Evolutionary conservation across 2,888 invertebrate genomes (phyloP), one percentile per base, ranked within the genome.

Genomic region (Pachymerium ferrugineum): DNA sequence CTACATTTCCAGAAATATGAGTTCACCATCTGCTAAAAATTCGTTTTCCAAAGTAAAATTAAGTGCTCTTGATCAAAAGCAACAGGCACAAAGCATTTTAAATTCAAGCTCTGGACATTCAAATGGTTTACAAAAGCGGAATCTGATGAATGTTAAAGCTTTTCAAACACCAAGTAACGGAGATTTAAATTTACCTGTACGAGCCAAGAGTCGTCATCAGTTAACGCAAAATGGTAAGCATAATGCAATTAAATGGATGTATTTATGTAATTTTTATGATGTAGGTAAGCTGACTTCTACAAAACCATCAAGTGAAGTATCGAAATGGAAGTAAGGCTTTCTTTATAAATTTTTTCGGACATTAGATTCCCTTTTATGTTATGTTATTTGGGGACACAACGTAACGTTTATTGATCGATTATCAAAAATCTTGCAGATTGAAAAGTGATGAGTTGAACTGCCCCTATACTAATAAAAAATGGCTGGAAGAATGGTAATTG

Each of bases 401-500:
- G n/a, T n/a, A n/a, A n/a, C n/a, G n/a, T n/a, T n/a, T n/a, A n/a
- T n/a, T n/a, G n/a, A n/a, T n/a, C n/a, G n/a, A n/a, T n/a, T n/a
- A n/a, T 28, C 25, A n/a, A 62, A 62, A 62, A 62, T 62, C 12
- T 62, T 62, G 12, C 62, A 62, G 62, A 62, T 62, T 62, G 62
- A 62, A 62, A 62, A 62, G 28, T 62, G 28, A 25, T 25, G 62
- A 62, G 8, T 25, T 25, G 62, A 62, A 62, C 25, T 62, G 62
- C 28, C 62, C 62, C 25, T 62, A 62, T 62, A 62, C 62, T 62
- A 28, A 62, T 62, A 62, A 62, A 62, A 25, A 25, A 3, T 62
- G 62, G 62, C 62, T 62, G 62, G 62, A 62, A 28, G 28, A 10
- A 62, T 62, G 62, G 62, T 62, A 62, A 62, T 62, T 10, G 62